Conservation (phyloP, 2,797 vertebrate genomes). For the Aselliscus stoliczkanus region DNA sequence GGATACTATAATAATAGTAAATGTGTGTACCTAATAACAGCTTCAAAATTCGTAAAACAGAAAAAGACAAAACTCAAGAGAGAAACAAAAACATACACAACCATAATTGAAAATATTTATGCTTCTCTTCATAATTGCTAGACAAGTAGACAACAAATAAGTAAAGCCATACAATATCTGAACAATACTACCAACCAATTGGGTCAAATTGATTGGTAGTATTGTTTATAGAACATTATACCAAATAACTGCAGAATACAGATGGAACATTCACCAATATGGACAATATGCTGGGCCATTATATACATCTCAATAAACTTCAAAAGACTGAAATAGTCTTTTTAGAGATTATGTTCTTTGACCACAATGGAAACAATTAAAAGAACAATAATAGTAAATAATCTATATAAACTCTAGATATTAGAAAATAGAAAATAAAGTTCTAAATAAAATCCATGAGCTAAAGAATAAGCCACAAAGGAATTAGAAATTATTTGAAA, state of each 20-base stretch:
- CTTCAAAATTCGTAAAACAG: background rate
- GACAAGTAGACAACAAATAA: background rate
- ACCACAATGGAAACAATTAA: conserved; percentile 12
- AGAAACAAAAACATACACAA: background rate
- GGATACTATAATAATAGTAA: background rate
- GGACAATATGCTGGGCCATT: background rate
- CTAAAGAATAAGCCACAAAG: background rate
- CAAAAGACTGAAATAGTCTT: background rate
- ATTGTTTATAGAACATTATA: background rate
- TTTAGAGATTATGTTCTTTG: background rate
- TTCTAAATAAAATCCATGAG: background rate
- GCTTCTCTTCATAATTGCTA: background rate
- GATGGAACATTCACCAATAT: background rate
- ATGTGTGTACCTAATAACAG: background rate
- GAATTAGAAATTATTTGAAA: conserved; percentile 42
- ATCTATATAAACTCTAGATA: background rate
- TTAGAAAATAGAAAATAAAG: background rate
- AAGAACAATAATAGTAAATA: background rate
- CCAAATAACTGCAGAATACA: background rate
- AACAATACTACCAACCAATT: background rate
- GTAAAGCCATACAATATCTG: background rate
- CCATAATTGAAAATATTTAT: background rate
- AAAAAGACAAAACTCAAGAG: conserved; percentile 27
- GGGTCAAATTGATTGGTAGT: background rate
- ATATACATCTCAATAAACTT: conserved; percentile 5